A percentile compares a stretch with the other conserved stretches of the same genome.
Evolutionary conservation across 1,140 invertebrate species (phyloP).

Genomic region (Thereuonema tuberculata): DNA sequence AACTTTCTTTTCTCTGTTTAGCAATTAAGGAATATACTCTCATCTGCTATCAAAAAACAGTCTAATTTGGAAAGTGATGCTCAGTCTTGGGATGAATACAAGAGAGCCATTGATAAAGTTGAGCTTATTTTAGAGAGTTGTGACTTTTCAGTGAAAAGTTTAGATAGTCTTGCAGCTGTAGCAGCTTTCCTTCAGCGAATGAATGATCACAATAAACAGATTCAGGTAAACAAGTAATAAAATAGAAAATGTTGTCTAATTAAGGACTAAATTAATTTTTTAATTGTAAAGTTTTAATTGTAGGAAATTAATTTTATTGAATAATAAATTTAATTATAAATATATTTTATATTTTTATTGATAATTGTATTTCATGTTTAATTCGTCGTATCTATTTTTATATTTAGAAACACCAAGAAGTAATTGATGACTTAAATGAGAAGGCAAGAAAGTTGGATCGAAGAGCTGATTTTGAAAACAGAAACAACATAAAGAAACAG

Average conservation of each 20-base stretch:
- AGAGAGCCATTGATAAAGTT: not conserved
- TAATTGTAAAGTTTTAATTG: too few species aligned
- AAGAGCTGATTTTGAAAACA: constrained; percentile 46
- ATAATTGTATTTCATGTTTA: too few species aligned
- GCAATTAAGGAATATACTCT: not conserved
- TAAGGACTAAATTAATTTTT: too few species aligned
- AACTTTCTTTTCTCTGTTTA: not conserved
- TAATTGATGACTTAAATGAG: constrained; percentile 49
- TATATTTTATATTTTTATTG: too few species aligned
- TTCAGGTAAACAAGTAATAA: not conserved
- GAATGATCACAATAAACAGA: not conserved
- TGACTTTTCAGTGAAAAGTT: not conserved
- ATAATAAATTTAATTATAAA: too few species aligned
- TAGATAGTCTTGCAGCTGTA: constrained; percentile 46
- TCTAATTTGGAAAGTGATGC: not conserved
- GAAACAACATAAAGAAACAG: constrained; percentile 44
- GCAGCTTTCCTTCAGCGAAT: constrained; percentile 53
- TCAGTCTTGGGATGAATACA: not conserved
- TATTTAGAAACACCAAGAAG: constrained; percentile 43
- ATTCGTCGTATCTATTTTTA: too few species aligned
- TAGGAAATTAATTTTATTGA: too few species aligned
- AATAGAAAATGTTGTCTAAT: too few species aligned
- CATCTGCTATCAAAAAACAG: not conserved
- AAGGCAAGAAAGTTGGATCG: constrained; percentile 45
- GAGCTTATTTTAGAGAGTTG: not conserved